These are phyloP conservation scores for Andrena cerasifolii DNA, from an alignment of 1,140 invertebrate species.

Conservation along the genomic window DNA sequence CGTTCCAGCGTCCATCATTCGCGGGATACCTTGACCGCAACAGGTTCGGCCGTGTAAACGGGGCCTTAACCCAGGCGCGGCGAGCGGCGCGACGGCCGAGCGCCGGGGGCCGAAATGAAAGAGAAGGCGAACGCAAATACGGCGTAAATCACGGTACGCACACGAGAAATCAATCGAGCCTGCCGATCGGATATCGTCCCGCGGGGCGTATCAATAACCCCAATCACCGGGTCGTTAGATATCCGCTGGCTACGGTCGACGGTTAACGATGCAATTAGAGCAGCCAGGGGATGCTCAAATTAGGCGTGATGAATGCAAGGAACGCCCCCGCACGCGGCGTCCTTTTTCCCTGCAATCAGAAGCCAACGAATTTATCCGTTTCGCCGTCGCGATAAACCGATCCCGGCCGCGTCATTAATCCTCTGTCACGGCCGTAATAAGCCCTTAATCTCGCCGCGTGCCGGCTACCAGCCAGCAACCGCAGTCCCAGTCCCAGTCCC, in stretches of 20 bases:
- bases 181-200: constrained; percentile 30
- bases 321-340: constrained; percentile 41
- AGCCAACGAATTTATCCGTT: constrained; percentile 57
- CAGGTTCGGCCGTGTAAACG: constrained; percentile 3
- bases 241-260: not conserved
- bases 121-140: constrained; percentile 49
- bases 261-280: constrained; percentile 56
- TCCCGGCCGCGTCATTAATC: constrained; percentile 53
- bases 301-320: constrained; percentile 51
- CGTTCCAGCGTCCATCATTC: constrained; percentile 4
- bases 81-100: not conserved
- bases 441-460: constrained; percentile 53
- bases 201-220: constrained; percentile 43
- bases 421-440: constrained; percentile 59
- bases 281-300: constrained; percentile 42
- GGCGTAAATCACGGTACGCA: constrained; percentile 44
- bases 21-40: constrained; percentile 25
- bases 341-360: constrained; percentile 47
- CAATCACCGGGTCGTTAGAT: constrained; percentile 45
- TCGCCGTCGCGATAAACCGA: constrained; percentile 35
- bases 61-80: constrained; percentile 17
- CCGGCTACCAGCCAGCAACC: constrained; percentile 45
- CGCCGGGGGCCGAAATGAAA: constrained; percentile 41
- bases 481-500: not conserved
- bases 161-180: constrained; percentile 39